phyloP scores from a whole-genome alignment of 2,888 invertebrate species.

The Teleiodes luculella region DNA sequence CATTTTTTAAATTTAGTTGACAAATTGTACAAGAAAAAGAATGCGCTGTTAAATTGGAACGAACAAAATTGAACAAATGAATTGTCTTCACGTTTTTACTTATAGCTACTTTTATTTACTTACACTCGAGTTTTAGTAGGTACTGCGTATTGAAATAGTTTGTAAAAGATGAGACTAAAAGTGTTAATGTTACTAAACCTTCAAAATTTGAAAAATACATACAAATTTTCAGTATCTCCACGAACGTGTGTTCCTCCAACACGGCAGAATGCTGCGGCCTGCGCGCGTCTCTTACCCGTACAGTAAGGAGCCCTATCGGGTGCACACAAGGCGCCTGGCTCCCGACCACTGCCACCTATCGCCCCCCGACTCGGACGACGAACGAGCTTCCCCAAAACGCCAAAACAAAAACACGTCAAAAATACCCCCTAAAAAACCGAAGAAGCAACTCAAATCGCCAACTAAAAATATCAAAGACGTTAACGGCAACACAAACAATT shows the following conservation, averaged over 20 bases:
- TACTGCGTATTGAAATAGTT: too few species aligned
- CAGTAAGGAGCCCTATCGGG: constrained; percentile 69
- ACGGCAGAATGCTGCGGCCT: constrained; percentile 82
- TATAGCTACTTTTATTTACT: too few species aligned
- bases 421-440: constrained; percentile 53
- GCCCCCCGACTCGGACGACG: constrained; percentile 60
- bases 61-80: too few species aligned
- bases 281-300: constrained; percentile 79
- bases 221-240: constrained; percentile 82
- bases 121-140: too few species aligned
- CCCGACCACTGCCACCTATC: constrained; percentile 50
- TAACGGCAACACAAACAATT: constrained; percentile 62
- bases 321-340: constrained; percentile 57
- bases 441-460: constrained; percentile 64
- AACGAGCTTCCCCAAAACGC: constrained; percentile 54
- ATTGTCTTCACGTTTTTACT: too few species aligned
- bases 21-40: too few species aligned
- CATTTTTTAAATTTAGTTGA: too few species aligned
- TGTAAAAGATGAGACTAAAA: too few species aligned
- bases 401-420: constrained; percentile 42
- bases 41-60: too few species aligned
- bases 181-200: too few species aligned
- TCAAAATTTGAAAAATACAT: not conserved
- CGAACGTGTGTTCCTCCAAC: constrained; percentile 85
- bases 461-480: constrained; percentile 64